These are phyloP conservation scores for Manis pentadactyla DNA, from an alignment of 2,797 vertebrate species.

Conservation along the genomic window DNA sequence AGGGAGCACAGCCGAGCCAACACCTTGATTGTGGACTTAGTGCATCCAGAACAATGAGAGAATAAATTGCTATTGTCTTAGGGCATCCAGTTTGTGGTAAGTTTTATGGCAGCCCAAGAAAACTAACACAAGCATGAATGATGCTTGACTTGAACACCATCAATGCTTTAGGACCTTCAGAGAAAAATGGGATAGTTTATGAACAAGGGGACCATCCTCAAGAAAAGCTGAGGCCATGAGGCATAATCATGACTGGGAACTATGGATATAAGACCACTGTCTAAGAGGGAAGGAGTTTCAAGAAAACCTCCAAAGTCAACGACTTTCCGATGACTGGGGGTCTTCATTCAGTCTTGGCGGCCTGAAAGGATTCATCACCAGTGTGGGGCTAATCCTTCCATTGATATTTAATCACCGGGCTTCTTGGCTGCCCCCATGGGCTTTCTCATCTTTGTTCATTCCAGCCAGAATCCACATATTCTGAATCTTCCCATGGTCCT, in stretches of 20 bases:
- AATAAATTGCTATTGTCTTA: background rate
- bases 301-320: background rate
- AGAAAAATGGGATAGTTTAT: background rate
- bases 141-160: background rate
- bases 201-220: background rate
- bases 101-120: background rate
- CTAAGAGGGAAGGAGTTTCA: background rate
- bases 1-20: background rate
- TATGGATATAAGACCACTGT: background rate
- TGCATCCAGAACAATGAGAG: background rate
- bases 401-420: background rate
- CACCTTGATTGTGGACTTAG: background rate
- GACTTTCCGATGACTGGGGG: background rate
- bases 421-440: background rate
- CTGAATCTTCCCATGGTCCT: background rate
- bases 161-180: background rate
- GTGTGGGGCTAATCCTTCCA: constrained; percentile 4
- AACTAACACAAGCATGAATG: background rate
- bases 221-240: background rate
- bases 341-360: background rate
- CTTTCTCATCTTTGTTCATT: constrained; percentile 5
- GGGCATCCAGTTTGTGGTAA: background rate
- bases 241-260: accelerated
- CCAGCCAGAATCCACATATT: background rate
- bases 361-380: constrained; percentile 6